Base-by-base conservation (phyloP, 2,888 invertebrate species). In the Eilema caniola region DNA sequence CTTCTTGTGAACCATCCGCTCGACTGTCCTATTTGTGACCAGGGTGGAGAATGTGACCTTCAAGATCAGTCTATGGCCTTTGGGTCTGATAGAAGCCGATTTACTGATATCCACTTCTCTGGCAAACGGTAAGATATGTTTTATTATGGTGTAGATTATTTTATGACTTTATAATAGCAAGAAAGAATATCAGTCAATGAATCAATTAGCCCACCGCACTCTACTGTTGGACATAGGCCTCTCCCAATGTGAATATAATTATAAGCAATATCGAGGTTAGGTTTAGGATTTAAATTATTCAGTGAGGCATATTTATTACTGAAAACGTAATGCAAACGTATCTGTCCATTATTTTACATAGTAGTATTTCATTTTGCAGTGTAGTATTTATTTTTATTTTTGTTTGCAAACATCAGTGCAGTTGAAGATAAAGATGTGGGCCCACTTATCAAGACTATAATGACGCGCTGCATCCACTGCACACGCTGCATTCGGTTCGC, bases 41-140 rank as follows among this genome's bases (percentile, higher is more conserved):
- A 99, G 93, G 98, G 98, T 78, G 98, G 98, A 31, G 98, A 98
- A 93, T 98, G 98, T 89, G 98, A 98, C 90, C 95, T 98, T 33
- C 99, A 99, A 95, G 99, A 99, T 96, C 99, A 99, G 93, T 99
- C 99, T 28, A 99, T 99, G 99, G 98, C 99, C 2, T 99, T 99
- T 94, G 99, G 99, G 72, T 99, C 97, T 84, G 99, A 98, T 91
- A 97, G 98, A 80, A 99, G 99, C 72, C 96, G 99, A 37, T 99
- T 99, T 87, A 97, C 98, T 64, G 99, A 99, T 88, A 99, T 98
- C 71, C 97, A 98, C 83, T 98, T 97, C 89, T 97, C 97, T 74
- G 99, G 99, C 66, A 99, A 99, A 92, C 96, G 98, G 98, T 97
- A 88, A 86, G 85, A 75, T 81, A 24, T 37, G 37, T 24, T 25